Evolutionary conservation across 2,113 vertebrate species (phyloP).

Genomic region (Crotalus helleri): DNA sequence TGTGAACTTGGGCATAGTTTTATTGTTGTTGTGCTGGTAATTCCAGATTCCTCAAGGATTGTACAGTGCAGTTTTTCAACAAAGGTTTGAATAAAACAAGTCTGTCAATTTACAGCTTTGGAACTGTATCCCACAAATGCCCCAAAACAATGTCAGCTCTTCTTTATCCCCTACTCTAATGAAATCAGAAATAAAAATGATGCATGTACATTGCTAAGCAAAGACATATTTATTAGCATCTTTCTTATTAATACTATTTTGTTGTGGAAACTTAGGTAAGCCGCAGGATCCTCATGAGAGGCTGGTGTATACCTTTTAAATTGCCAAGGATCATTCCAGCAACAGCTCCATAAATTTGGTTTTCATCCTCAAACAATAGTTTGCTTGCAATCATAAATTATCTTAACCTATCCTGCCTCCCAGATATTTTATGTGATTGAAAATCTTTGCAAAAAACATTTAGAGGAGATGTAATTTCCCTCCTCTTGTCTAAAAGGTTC

Average conservation of each 20-base stretch:
- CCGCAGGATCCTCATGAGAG: constrained; percentile 40
- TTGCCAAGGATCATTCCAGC: constrained; percentile 43
- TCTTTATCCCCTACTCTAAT: constrained; percentile 11
- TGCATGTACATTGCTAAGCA: constrained; percentile 4
- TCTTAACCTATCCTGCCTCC: constrained; percentile 13
- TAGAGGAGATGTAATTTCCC: constrained; percentile 54
- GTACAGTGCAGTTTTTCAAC: not conserved
- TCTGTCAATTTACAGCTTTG: not conserved
- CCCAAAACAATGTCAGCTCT: not conserved
- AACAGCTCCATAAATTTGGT: constrained; percentile 45
- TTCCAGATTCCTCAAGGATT: constrained; percentile 12
- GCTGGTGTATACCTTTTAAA: constrained; percentile 44
- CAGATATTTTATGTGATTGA: constrained; percentile 49
- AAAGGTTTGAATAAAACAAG: not conserved
- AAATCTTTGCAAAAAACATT: constrained; percentile 56
- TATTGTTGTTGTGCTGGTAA: constrained; percentile 22
- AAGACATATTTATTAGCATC: constrained; percentile 27
- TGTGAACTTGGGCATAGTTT: not conserved
- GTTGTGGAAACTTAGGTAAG: constrained; percentile 41
- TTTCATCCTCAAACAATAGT: constrained; percentile 47
- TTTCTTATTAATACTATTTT: constrained; percentile 36
- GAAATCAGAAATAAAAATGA: constrained; percentile 6
- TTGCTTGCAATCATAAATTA: constrained; percentile 53
- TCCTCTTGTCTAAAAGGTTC: constrained; percentile 55
- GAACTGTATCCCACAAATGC: not conserved